Percentiles rank a stretch among this genome's conserved stretches.
These are phyloP conservation scores for Harpalus rufipes DNA, from an alignment of 2,888 invertebrate species.

Conservation along the genomic window DNA sequence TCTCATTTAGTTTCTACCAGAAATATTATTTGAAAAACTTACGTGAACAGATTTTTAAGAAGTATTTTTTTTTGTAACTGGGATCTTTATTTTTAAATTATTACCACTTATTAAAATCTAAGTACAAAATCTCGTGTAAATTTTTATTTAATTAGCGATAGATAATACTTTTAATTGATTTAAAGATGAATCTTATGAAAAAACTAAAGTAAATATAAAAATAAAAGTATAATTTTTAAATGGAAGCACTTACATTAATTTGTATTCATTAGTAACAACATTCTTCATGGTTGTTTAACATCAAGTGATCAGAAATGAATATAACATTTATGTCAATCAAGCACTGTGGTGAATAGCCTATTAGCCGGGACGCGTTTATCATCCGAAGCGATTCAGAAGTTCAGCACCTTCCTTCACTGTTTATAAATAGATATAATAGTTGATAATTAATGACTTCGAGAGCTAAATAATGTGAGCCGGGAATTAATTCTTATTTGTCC, in stretches of 20 bases:
- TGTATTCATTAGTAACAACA: slow-evolving; percentile 58
- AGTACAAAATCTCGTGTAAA: background rate
- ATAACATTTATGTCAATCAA: slow-evolving; percentile 60
- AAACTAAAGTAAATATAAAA: background rate
- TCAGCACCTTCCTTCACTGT: slow-evolving; percentile 40
- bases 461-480: slow-evolving; percentile 31
- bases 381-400: slow-evolving; percentile 26
- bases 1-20: too few relatives aligned
- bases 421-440: slow-evolving; percentile 47
- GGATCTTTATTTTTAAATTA: too few relatives aligned
- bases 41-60: background rate
- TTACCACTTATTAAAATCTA: background rate
- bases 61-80: background rate
- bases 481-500: slow-evolving; percentile 43
- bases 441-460: slow-evolving; percentile 45
- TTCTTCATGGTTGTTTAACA: slow-evolving; percentile 56
- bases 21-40: too few relatives aligned
- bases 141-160: background rate
- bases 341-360: slow-evolving; percentile 50
- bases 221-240: slow-evolving; percentile 33
- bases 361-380: slow-evolving; percentile 47
- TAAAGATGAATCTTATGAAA: slow-evolving; percentile 8
- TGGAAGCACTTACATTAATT: slow-evolving; percentile 56
- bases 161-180: background rate
- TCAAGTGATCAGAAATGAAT: slow-evolving; percentile 54